Evolutionary conservation across 2,797 vertebrate genomes (phyloP).

Genomic region (Syngnathus acus): DNA sequence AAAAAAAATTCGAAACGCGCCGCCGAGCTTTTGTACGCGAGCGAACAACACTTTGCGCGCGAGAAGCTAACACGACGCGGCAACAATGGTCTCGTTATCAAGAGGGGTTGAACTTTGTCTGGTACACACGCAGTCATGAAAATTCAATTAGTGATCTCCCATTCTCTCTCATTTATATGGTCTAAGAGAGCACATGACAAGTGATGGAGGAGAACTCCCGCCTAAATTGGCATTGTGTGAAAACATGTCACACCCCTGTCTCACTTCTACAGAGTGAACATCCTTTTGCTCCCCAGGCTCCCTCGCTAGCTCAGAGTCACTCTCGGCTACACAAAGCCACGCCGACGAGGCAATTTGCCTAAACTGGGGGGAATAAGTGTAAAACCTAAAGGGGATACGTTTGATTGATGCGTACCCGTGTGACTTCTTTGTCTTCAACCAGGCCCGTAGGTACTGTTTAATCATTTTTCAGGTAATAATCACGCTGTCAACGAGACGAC

Average conservation of each 20-base stretch:
- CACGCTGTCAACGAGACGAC: slow-evolving; percentile 71
- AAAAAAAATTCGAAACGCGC: slow-evolving; percentile 36
- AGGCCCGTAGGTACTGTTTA: slow-evolving; percentile 75
- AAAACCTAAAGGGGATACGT: slow-evolving; percentile 74
- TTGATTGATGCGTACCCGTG: slow-evolving; percentile 74
- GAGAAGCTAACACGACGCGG: slow-evolving; percentile 39
- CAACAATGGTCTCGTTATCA: slow-evolving; percentile 71
- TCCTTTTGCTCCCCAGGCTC: slow-evolving; percentile 70
- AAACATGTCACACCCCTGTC: slow-evolving; percentile 75
- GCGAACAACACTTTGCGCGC: slow-evolving; percentile 33
- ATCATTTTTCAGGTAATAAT: slow-evolving; percentile 79
- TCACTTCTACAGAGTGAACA: slow-evolving; percentile 74
- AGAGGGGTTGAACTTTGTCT: slow-evolving; percentile 55
- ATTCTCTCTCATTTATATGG: slow-evolving; percentile 75
- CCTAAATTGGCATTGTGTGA: slow-evolving; percentile 76
- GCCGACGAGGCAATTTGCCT: slow-evolving; percentile 74
- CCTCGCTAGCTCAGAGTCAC: slow-evolving; percentile 73
- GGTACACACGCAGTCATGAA: slow-evolving; percentile 70
- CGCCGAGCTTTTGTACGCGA: slow-evolving; percentile 31
- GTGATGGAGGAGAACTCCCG: slow-evolving; percentile 72
- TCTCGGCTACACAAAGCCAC: slow-evolving; percentile 72
- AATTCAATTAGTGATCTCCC: slow-evolving; percentile 75
- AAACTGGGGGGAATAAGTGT: slow-evolving; percentile 77
- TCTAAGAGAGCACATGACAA: slow-evolving; percentile 75
- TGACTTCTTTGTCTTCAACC: slow-evolving; percentile 73